Evolutionary conservation across 2,888 invertebrate species (phyloP).

Genomic region (Platynereis dumerilii): DNA sequence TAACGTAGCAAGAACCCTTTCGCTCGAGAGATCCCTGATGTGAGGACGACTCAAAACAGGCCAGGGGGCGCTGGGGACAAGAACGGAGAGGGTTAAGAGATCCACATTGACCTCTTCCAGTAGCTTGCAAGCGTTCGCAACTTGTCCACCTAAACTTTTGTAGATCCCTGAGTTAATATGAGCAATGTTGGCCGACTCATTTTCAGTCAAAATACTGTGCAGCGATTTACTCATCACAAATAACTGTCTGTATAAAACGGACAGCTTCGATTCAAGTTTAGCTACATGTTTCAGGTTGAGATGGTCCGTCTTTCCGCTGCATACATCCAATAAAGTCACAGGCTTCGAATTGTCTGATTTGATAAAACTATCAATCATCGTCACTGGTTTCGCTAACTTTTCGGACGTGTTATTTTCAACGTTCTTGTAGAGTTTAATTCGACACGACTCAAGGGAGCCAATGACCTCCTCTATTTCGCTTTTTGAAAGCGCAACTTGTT

Average conservation of each 20-base stretch:
- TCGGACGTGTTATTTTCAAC: conserved; percentile 47
- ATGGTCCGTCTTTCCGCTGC: conserved; percentile 50
- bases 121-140: conserved; percentile 46
- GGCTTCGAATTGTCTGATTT: conserved; percentile 40
- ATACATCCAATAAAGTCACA: conserved; percentile 51
- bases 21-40: background rate
- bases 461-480: conserved; percentile 51
- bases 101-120: conserved; percentile 49
- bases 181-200: background rate
- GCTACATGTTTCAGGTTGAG: conserved; percentile 59
- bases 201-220: background rate
- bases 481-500: conserved; percentile 45
- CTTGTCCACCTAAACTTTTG: conserved; percentile 43
- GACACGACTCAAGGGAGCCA: conserved; percentile 52
- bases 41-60: background rate
- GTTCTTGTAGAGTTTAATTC: conserved; percentile 56
- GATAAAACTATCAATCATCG: conserved; percentile 50
- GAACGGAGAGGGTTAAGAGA: conserved; percentile 49
- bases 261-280: conserved; percentile 52
- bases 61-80: conserved; percentile 58
- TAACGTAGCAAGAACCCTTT: background rate
- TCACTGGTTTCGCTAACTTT: conserved; percentile 43
- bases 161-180: conserved; percentile 25
- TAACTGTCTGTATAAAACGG: conserved; percentile 50
- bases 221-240: conserved; percentile 41